A percentile compares a stretch with the other conserved stretches of the same genome.
These are phyloP conservation scores for Presbytis comata DNA, from an alignment of 2,797 vertebrate genomes.

Conservation along the genomic window DNA sequence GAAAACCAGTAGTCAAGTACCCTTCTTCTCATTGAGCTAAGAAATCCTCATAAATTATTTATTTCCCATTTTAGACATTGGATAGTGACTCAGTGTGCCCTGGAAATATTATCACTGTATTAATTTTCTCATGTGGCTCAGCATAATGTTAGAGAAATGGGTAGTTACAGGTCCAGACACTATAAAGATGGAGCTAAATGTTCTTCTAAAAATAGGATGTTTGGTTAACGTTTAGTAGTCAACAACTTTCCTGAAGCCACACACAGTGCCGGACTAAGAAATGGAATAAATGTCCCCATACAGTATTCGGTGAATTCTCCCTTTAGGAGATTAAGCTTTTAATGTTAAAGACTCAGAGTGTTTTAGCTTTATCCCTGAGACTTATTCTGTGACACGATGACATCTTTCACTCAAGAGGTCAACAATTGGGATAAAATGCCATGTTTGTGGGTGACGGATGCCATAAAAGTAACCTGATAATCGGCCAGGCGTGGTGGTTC, in stretches of 20 bases:
- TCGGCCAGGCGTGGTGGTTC: too few relatives aligned
- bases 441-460: neutral
- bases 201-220: slow-evolving; percentile 84
- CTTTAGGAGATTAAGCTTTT: neutral
- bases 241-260: slow-evolving; percentile 78
- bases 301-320: neutral
- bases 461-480: neutral
- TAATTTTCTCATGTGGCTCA: slow-evolving; percentile 83
- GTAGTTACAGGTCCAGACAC: slow-evolving; percentile 80
- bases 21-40: slow-evolving; percentile 66
- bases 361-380: neutral
- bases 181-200: slow-evolving; percentile 67
- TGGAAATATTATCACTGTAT: slow-evolving; percentile 84
- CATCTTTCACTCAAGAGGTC: neutral
- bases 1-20: neutral
- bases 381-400: neutral
- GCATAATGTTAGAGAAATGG: slow-evolving; percentile 82
- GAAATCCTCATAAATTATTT: slow-evolving; percentile 80
- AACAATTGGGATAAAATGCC: neutral
- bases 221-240: slow-evolving; percentile 82
- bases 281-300: slow-evolving; percentile 66
- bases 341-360: neutral
- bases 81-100: slow-evolving; percentile 85
- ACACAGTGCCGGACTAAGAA: slow-evolving; percentile 57
- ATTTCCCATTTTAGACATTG: slow-evolving; percentile 83